A percentile compares a stretch with the other conserved stretches of the same genome.
phyloP scores from a whole-genome alignment of 2,113 vertebrate species.

The Bungarus multicinctus region DNA sequence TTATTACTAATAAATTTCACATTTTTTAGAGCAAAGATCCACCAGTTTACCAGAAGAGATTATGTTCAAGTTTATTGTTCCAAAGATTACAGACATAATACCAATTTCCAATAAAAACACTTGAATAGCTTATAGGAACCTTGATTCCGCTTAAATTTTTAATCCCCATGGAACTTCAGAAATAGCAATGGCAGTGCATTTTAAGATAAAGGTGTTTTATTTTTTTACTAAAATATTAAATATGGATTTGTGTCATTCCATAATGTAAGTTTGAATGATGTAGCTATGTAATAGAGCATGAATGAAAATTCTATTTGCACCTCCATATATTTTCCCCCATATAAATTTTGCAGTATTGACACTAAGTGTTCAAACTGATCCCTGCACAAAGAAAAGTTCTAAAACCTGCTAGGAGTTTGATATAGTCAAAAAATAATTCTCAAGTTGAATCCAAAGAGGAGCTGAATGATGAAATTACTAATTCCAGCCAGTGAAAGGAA shows the following conservation, averaged over 20 bases:
- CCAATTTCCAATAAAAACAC: neutral
- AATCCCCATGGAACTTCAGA: neutral
- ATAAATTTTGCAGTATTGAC: neutral
- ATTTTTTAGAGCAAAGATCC: neutral
- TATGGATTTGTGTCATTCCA: neutral
- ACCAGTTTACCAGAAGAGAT: neutral
- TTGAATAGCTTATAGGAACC: neutral
- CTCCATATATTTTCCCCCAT: neutral
- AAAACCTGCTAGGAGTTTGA: neutral
- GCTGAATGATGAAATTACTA: neutral
- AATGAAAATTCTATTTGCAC: neutral
- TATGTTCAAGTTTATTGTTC: neutral
- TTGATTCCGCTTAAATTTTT: neutral
- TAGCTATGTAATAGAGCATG: neutral
- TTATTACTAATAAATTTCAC: neutral
- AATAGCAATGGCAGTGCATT: neutral
- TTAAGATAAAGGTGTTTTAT: neutral
- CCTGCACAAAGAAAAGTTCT: neutral
- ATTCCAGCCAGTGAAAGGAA: neutral
- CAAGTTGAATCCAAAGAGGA: neutral
- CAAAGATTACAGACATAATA: neutral
- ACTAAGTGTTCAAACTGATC: neutral
- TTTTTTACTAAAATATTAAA: neutral
- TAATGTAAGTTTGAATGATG: neutral
- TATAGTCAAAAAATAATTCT: neutral